These are phyloP conservation scores for Ctena decussata DNA, from an alignment of 2,888 invertebrate species.

Conservation along the genomic window DNA sequence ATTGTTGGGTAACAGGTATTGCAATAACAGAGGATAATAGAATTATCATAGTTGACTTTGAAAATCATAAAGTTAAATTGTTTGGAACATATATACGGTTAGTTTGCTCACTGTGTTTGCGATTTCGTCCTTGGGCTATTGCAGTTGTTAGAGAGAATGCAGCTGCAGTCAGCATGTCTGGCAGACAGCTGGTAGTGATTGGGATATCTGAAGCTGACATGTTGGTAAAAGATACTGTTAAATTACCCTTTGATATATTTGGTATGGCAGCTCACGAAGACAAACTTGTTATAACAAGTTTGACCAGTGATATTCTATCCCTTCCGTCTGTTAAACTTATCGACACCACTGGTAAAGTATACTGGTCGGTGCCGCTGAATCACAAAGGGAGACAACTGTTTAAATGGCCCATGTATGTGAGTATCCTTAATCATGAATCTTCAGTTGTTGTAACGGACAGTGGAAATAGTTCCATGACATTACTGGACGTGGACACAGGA, in stretches of 20 bases:
- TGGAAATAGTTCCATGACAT: background rate
- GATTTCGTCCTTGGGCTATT: background rate
- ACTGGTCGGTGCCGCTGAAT: background rate
- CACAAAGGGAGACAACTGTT: background rate
- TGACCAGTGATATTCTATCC: background rate
- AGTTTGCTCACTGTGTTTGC: background rate
- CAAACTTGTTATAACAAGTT: background rate
- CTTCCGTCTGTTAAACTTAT: background rate
- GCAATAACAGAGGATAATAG: background rate
- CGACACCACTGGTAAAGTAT: background rate
- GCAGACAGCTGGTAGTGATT: background rate
- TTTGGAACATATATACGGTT: background rate
- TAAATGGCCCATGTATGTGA: background rate
- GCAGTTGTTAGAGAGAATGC: background rate
- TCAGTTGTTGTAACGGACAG: background rate
- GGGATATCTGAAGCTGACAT: background rate
- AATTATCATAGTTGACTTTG: background rate
- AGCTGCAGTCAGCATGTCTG: background rate
- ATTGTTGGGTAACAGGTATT: background rate
- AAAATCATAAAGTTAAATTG: background rate
- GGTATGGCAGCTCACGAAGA: background rate
- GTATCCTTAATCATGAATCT: background rate
- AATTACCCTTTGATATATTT: background rate
- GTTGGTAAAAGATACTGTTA: background rate
- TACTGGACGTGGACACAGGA: background rate